Evolutionary conservation across 2,797 vertebrate genomes (phyloP).

Genomic region (Hydrocynus forskahlii): DNA sequence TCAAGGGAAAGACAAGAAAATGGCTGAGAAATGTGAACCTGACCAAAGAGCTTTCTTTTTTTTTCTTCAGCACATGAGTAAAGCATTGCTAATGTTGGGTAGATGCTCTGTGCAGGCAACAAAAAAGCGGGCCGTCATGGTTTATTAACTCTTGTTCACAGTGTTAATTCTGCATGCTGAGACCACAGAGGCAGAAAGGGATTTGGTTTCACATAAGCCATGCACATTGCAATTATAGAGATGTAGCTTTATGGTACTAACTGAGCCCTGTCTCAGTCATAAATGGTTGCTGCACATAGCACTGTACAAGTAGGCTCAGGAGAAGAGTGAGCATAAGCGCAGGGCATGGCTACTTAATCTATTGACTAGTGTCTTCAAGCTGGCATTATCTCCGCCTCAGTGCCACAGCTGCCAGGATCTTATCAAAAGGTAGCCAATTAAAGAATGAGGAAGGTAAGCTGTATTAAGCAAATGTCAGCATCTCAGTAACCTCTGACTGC

Average conservation of each 20-base stretch:
- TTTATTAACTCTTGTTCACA: slow-evolving; percentile 49
- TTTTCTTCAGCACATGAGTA: background rate
- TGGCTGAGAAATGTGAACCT: slow-evolving; percentile 51
- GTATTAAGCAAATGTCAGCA: slow-evolving; percentile 78
- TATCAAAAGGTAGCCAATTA: slow-evolving; percentile 79
- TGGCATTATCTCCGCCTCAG: slow-evolving; percentile 61
- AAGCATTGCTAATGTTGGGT: slow-evolving; percentile 9
- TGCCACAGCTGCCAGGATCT: slow-evolving; percentile 70
- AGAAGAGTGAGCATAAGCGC: slow-evolving; percentile 4
- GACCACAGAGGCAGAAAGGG: background rate
- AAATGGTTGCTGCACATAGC: slow-evolving; percentile 1
- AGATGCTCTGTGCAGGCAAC: slow-evolving; percentile 22
- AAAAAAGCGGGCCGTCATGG: slow-evolving; percentile 31
- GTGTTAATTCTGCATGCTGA: slow-evolving; percentile 20
- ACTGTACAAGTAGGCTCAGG: background rate
- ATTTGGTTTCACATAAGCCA: slow-evolving; percentile 7
- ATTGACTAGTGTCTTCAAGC: slow-evolving; percentile 37
- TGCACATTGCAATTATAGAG: slow-evolving; percentile 11
- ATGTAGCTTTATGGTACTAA: slow-evolving; percentile 10
- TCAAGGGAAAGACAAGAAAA: slow-evolving; percentile 10
- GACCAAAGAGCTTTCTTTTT: slow-evolving; percentile 44
- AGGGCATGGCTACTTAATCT: slow-evolving; percentile 29
- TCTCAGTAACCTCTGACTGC: slow-evolving; percentile 71
- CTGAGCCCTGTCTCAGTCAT: background rate
- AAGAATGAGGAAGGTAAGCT: slow-evolving; percentile 69